Base-by-base conservation (phyloP, 2,888 invertebrate genomes). In the Lamellibrachia satsuma region DNA sequence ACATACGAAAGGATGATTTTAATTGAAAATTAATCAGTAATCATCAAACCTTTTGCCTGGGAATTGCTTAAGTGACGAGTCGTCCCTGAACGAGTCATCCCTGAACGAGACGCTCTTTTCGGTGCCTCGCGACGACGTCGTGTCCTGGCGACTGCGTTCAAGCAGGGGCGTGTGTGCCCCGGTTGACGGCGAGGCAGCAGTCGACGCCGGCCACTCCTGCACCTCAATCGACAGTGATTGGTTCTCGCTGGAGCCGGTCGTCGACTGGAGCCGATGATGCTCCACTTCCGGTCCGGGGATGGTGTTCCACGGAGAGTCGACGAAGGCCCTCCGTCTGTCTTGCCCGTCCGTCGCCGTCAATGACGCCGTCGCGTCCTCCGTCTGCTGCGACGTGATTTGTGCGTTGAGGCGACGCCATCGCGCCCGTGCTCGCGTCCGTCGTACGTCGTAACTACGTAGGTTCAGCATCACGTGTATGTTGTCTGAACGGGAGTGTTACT, bases 291-390 rank as follows among this genome's bases (percentile, higher is more conserved):
- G 91, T 52, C 91, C 93, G 2, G 92, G 92, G 52, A 93, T 90
- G 9, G 92, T 93, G 90, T 91, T 52, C 93, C 93, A 93, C n/a
- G 52, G 51, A 7, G 91, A 90, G 55, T 92, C 90, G 15, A 57
- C 55, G 92, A 93, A 93, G 90, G 92, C 92, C 22, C 52, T 93
- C 3, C 93, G 60, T 7, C 93, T 91, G 51, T 92, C 92, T 39
- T 22, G 51, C 3, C 93, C 93, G 27, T 90, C 93, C 22, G 91
- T 3, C 57, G 8, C 57, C 75, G 75, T 39, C 39, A 0, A 39
- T 39, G 39, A 39, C 39, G 39, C 39, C 39, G 39, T 39, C 39
- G 39, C 39, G 39, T 39, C 2, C 75, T 75, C 75, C 75, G 75
- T 39, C 39, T 39, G 75, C 75, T 75, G 75, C 75, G 75, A 75